Conservation (phyloP, 2,797 vertebrate genomes). For the Acipenser ruthenus region DNA sequence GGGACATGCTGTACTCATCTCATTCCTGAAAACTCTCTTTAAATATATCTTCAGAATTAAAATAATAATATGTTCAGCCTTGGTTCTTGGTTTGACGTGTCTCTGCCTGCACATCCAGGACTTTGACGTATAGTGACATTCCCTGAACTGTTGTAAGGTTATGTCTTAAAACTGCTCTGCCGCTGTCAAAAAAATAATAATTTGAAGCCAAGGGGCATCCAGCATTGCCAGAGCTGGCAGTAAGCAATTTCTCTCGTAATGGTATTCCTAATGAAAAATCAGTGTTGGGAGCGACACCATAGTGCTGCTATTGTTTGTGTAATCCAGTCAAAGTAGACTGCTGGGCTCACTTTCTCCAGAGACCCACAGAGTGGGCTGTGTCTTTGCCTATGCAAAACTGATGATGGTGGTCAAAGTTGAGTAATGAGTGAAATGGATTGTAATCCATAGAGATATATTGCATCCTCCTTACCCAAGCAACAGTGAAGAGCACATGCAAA, state of each 20-base stretch:
- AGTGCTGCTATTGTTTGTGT: conserved; percentile 12
- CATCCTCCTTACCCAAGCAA: no score
- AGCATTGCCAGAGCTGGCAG: conserved; percentile 31
- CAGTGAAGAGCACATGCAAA: no score
- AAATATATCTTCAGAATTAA: no score
- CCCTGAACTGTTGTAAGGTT: conserved; percentile 11
- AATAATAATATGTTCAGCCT: not conserved
- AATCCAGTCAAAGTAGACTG: conserved; percentile 9
- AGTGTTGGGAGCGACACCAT: conserved; percentile 19
- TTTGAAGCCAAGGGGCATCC: conserved; percentile 37
- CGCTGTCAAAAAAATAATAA: conserved; percentile 35
- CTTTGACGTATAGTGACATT: not conserved
- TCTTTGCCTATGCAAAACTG: not conserved
- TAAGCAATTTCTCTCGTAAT: conserved; percentile 30
- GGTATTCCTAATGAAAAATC: conserved; percentile 40
- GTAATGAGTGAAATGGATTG: no score
- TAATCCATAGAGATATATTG: no score
- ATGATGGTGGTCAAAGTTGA: no score
- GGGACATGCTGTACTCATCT: no score
- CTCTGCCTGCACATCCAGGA: not conserved
- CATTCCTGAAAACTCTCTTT: no score
- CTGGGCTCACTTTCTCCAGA: not conserved
- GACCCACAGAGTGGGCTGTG: not conserved
- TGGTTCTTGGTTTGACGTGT: not conserved
- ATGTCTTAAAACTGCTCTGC: conserved; percentile 33